Conservation (phyloP, 2,888 invertebrate species). For the Euzophera pinguis region DNA sequence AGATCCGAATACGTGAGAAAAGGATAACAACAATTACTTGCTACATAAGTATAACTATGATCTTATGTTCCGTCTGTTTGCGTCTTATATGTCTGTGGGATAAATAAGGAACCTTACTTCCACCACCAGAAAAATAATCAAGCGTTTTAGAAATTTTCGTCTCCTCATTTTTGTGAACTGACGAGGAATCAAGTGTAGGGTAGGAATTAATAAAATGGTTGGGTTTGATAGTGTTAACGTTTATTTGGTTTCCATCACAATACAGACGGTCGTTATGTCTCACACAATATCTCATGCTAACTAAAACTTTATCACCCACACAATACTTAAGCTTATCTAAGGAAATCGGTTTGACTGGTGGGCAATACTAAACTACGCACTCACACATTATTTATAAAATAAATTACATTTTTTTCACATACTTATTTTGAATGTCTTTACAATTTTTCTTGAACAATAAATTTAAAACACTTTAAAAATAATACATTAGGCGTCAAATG, state of each 20-base stretch:
- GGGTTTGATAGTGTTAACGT: conserved; percentile 39
- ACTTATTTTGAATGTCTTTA: conserved; percentile 30
- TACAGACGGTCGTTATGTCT: conserved; percentile 29
- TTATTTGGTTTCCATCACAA: conserved; percentile 71
- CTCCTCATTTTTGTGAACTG: too few species aligned
- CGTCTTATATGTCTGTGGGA: too few species aligned
- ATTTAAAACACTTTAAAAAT: conserved; percentile 10
- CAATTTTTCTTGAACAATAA: conserved; percentile 35
- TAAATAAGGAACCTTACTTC: too few species aligned
- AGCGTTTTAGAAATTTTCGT: too few species aligned
- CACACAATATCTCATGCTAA: conserved; percentile 28
- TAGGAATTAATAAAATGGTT: not conserved
- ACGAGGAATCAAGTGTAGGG: not conserved
- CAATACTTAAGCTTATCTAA: conserved; percentile 20
- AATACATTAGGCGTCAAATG: conserved; percentile 14
- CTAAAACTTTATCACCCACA: conserved; percentile 28
- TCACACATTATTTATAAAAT: conserved; percentile 35
- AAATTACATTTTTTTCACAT: conserved; percentile 47
- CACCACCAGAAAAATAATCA: too few species aligned
- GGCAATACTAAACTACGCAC: conserved; percentile 24
- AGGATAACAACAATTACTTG: too few species aligned
- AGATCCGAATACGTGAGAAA: too few species aligned
- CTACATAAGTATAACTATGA: too few species aligned
- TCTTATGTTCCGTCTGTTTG: too few species aligned
- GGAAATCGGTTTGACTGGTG: conserved; percentile 12